Evolutionary conservation across 2,888 invertebrate species (phyloP).

Genomic region (Metellina segmentata): DNA sequence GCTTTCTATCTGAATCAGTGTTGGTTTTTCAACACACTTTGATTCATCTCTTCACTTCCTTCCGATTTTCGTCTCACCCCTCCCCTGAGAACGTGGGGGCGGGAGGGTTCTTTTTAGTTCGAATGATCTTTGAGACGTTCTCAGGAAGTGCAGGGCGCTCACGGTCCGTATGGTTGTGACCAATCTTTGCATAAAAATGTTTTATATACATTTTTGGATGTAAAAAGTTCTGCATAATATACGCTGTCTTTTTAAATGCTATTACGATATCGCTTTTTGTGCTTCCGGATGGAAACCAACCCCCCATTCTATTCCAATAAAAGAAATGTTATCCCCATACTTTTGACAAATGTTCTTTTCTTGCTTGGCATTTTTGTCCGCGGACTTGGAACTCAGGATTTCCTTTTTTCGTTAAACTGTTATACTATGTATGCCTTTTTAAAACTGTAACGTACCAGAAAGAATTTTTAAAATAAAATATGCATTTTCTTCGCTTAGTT

Average conservation of each 20-base stretch:
- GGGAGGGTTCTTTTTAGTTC: conserved; percentile 5
- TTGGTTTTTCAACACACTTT: conserved; percentile 56
- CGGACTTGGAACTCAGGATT: conserved; percentile 21
- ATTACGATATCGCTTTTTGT: conserved; percentile 72
- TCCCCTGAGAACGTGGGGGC: not conserved
- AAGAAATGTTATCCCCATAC: not conserved
- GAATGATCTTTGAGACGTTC: conserved; percentile 17
- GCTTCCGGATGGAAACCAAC: conserved; percentile 33
- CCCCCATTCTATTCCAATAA: not conserved
- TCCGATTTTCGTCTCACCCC: not conserved
- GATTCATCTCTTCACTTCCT: conserved; percentile 39
- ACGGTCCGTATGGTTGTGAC: conserved; percentile 23
- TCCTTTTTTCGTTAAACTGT: conserved; percentile 46
- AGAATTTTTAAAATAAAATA: too few relatives aligned
- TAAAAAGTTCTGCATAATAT: conserved; percentile 69
- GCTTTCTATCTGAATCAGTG: conserved; percentile 43
- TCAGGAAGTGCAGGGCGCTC: conserved; percentile 14
- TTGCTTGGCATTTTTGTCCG: conserved; percentile 27
- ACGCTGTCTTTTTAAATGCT: conserved; percentile 74
- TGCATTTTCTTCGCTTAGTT: too few relatives aligned
- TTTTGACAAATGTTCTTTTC: conserved; percentile 5
- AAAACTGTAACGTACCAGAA: too few relatives aligned
- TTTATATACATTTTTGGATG: conserved; percentile 63
- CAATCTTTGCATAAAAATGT: conserved; percentile 72
- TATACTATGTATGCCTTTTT: not conserved